Percentiles rank a stretch among this genome's conserved stretches.
These are phyloP conservation scores for Malurus splendens DNA, from an alignment of 2,797 vertebrate genomes.

Conservation along the genomic window DNA sequence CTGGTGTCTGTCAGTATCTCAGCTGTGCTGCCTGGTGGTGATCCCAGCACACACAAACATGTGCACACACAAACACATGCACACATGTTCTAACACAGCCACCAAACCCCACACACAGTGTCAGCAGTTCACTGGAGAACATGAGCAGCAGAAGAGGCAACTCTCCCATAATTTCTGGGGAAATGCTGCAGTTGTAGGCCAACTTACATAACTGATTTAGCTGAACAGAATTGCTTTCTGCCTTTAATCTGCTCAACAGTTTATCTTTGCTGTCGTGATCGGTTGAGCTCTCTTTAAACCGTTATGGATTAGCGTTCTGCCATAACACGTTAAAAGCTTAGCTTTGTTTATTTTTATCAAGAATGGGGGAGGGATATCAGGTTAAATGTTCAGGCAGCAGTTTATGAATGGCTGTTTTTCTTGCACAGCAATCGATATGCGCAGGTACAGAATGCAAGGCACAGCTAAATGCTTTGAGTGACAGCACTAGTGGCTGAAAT, in stretches of 20 bases:
- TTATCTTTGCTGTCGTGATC: constrained; percentile 51
- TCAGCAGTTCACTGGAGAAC: neutral
- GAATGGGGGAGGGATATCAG: constrained; percentile 35
- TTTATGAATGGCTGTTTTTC: constrained; percentile 13
- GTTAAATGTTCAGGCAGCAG: constrained; percentile 9
- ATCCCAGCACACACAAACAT: neutral
- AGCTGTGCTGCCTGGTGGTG: neutral
- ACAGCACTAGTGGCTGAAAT: neutral
- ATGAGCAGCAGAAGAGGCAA: neutral
- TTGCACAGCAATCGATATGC: neutral
- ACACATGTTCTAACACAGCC: neutral
- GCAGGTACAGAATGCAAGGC: neutral
- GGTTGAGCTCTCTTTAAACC: constrained; percentile 50
- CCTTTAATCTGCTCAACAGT: constrained; percentile 65
- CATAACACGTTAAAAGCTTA: constrained; percentile 45
- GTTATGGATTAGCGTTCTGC: constrained; percentile 49
- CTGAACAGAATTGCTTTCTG: constrained; percentile 51
- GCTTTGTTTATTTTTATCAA: constrained; percentile 58
- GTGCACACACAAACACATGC: neutral
- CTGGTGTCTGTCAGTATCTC: neutral
- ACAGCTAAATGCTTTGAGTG: neutral
- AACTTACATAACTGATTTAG: constrained; percentile 56
- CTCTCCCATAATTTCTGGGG: neutral
- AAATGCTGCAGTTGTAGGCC: neutral
- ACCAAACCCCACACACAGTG: neutral